Base-by-base conservation (phyloP, 92 coral and sea anemone species). In the Muricea muricata region DNA sequence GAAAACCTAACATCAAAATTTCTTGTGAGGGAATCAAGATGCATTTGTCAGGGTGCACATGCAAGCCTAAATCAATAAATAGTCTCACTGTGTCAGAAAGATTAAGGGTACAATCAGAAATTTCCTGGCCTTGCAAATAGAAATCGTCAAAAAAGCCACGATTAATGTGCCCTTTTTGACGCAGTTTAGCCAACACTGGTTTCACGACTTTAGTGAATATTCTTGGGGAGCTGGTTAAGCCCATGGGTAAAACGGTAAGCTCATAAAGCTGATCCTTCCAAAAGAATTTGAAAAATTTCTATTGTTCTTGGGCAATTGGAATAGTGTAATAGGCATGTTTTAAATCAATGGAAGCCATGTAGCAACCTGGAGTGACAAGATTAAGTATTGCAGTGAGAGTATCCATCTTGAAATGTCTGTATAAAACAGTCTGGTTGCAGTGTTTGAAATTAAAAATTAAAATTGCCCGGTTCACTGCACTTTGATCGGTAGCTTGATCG, bases 331-430 rank as follows among this genome's bases (percentile, higher is more conserved):
- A 84, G 0, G 83, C 88, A 75, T 84, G 83, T 80, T 86, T 79
- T 54, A 86, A 65, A 61, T 86, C 86, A n/a, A n/a, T n/a, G n/a
- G n/a, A 17, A 29, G 89, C 85, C 73, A 86, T 63, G 46, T 79
- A 79, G 45, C 42, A 78, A 77, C 82, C 90, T 33, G 73, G 80
- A 42, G 35, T 48, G 25, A 86, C 68, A 7, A 69, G 56, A 56
- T 66, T 87, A 31, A 79, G 20, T 1, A 87, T 60, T 31, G 82
- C 69, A 33, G 61, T 50, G 13, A 87, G 72, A 31, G 90, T 87
- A 87, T 87, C 87, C 90, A 87, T 79, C 45, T 80, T 87, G 61
- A 87, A 81, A 81, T 87, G 90, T 29, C 90, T 57, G 42, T 41
- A 80, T 14, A 68, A 68, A 34, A 86, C 87, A 15, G 58, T 55